Evolutionary conservation across 2,888 invertebrate species (phyloP).

Genomic region (Isoperla grammatica): DNA sequence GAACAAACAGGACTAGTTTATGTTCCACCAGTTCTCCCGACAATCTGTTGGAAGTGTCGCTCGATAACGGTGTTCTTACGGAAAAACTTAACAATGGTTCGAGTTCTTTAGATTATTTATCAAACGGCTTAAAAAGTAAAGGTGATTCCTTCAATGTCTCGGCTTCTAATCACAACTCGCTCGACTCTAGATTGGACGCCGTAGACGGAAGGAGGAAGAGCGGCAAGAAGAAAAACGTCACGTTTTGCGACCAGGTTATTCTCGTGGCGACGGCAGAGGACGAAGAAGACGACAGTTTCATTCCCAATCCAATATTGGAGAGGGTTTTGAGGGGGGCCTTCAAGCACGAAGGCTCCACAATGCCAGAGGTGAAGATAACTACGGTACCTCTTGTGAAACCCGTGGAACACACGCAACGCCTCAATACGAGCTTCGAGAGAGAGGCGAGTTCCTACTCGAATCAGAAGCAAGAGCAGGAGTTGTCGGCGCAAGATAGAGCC

Average conservation of each 20-base stretch:
- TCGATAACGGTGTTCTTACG: not conserved
- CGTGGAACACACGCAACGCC: constrained; percentile 1
- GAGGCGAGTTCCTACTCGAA: too few species aligned
- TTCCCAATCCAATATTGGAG: constrained; percentile 86
- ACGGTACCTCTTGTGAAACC: not conserved
- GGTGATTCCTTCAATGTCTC: constrained; percentile 30
- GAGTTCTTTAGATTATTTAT: not conserved
- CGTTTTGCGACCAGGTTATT: constrained; percentile 91
- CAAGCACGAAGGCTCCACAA: constrained; percentile 1
- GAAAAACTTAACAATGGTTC: constrained; percentile 2
- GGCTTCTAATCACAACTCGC: not conserved
- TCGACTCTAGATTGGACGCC: constrained; percentile 40
- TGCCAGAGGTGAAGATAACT: not conserved
- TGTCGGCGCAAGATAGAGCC: not conserved
- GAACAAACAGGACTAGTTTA: too few species aligned
- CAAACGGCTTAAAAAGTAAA: not conserved
- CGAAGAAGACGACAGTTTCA: constrained; percentile 83
- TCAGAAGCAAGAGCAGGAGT: too few species aligned
- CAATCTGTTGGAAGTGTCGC: too few species aligned
- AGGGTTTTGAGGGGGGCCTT: constrained; percentile 77
- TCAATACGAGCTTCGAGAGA: not conserved
- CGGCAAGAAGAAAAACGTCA: constrained; percentile 87
- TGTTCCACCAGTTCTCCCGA: too few species aligned
- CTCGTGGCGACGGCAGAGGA: constrained; percentile 89
- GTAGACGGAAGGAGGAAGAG: constrained; percentile 51